phyloP scores from a whole-genome alignment of 1,140 invertebrate species.

The Brachionus paranguensis region DNA sequence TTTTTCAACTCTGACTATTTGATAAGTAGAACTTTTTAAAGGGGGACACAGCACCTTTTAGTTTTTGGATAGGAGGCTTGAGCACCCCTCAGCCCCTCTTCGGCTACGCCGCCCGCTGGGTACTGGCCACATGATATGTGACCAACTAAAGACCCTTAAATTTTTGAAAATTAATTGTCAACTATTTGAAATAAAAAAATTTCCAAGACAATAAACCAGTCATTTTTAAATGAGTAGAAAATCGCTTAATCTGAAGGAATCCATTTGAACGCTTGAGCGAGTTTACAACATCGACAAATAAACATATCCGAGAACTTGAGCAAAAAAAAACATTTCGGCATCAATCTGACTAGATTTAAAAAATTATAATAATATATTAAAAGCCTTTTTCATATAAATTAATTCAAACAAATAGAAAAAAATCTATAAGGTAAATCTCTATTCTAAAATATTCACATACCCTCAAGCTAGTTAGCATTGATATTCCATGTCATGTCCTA shows the following conservation, averaged over 20 bases:
- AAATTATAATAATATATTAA: slow-evolving; percentile 36
- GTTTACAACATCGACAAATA: neutral
- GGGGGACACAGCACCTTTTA: no score
- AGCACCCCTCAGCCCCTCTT: no score
- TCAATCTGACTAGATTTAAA: neutral
- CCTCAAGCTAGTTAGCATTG: neutral
- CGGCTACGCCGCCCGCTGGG: no score
- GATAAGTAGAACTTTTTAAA: no score
- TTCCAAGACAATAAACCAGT: neutral
- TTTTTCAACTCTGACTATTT: no score
- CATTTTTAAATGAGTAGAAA: neutral
- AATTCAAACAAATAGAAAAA: neutral
- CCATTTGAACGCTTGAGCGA: neutral
- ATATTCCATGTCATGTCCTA: slow-evolving; percentile 36
- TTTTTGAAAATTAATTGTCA: no score
- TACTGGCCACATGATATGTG: no score
- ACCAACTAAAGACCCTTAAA: no score
- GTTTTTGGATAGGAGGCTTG: no score
- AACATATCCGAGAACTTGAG: neutral
- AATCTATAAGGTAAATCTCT: slow-evolving; percentile 11
- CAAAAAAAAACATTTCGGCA: neutral
- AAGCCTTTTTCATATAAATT: neutral
- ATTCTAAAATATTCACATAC: neutral
- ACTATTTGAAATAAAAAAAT: no score
- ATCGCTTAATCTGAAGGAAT: neutral